Percentiles rank a stretch among this genome's conserved stretches.
Conservation (phyloP, 2,888 invertebrate species). For the Polietes domitor region DNA sequence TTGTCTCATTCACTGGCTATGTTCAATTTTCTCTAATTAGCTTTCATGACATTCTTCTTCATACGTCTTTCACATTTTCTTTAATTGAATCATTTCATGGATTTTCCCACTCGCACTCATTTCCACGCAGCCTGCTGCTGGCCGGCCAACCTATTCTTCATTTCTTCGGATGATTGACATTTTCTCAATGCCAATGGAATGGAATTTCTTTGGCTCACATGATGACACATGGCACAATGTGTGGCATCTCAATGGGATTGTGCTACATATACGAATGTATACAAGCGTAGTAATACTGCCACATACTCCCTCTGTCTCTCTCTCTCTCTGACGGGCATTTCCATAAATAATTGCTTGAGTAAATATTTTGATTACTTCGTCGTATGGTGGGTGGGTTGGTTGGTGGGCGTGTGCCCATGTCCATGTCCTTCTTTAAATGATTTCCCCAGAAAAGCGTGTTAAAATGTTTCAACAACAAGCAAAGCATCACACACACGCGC, state of each 20-base stretch:
- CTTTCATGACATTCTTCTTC: neutral
- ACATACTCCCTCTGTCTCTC: neutral
- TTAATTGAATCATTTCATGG: conserved; percentile 5
- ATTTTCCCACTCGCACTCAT: neutral
- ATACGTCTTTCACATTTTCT: neutral
- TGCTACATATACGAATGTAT: too few relatives aligned
- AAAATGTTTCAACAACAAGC: too few relatives aligned
- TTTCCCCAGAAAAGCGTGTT: neutral
- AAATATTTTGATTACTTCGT: conserved; percentile 54
- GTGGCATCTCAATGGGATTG: neutral
- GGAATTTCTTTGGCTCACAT: neutral
- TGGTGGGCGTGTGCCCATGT: neutral
- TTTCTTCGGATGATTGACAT: neutral
- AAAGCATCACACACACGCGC: too few relatives aligned
- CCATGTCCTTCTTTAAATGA: neutral
- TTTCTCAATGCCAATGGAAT: neutral
- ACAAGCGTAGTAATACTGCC: neutral
- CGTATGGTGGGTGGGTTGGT: too few relatives aligned
- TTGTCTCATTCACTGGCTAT: too few relatives aligned
- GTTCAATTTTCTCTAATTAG: neutral
- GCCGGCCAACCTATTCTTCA: neutral
- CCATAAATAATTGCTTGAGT: conserved; percentile 51
- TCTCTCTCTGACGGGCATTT: conserved; percentile 15
- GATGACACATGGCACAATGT: neutral
- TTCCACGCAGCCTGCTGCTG: too few relatives aligned